A percentile compares a stretch with the other conserved stretches of the same genome.
These are phyloP conservation scores for Epinephelus moara DNA, from an alignment of 2,113 vertebrate species.

Conservation along the genomic window DNA sequence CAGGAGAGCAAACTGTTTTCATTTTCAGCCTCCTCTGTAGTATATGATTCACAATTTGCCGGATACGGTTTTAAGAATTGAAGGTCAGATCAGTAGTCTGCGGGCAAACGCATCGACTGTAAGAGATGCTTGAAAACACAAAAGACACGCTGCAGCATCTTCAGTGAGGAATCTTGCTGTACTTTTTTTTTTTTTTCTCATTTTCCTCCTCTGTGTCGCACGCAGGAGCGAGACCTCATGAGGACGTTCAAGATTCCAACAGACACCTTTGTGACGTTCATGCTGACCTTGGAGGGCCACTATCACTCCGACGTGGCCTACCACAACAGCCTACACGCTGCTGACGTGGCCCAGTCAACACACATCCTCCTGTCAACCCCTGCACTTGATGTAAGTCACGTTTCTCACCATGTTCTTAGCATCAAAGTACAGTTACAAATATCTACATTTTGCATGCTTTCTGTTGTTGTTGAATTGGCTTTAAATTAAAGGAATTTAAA, in stretches of 20 bases:
- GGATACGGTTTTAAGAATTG: neutral
- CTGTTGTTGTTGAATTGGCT: too few species aligned
- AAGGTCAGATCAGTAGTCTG: neutral
- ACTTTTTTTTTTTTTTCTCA: neutral
- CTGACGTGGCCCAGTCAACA: conserved; percentile 97
- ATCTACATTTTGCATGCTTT: too few species aligned
- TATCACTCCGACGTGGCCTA: conserved; percentile 97
- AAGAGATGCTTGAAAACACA: neutral
- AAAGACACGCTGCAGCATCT: neutral
- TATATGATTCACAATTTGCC: conserved; percentile 11
- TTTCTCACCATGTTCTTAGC: neutral
- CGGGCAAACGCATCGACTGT: neutral
- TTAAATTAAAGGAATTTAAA: too few species aligned
- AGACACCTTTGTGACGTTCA: conserved; percentile 96
- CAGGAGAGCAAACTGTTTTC: conserved; percentile 4
- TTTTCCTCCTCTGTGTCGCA: neutral
- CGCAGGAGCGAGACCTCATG: conserved; percentile 95
- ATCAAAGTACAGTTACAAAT: too few species aligned
- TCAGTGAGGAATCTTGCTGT: neutral
- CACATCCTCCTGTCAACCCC: conserved; percentile 97
- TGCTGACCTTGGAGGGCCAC: conserved; percentile 98
- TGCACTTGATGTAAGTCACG: conserved; percentile 91
- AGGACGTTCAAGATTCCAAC: conserved; percentile 97
- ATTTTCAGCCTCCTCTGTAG: neutral
- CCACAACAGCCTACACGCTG: conserved; percentile 98